Evolutionary conservation across 2,113 vertebrate genomes (phyloP).

Genomic region (Bostrychus sinensis): DNA sequence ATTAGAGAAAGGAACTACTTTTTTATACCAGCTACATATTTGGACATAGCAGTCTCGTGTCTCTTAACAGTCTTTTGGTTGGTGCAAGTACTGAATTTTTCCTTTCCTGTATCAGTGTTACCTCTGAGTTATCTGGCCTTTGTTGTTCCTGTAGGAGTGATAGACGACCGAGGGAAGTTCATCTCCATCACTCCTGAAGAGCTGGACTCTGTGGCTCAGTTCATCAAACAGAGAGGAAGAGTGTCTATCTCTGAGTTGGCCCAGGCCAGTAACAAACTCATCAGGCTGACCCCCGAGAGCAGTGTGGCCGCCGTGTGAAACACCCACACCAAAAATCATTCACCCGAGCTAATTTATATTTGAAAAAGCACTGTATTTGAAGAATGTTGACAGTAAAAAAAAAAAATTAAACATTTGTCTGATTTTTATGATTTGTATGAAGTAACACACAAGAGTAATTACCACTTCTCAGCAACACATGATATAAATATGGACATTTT

Average conservation of each 20-base stretch:
- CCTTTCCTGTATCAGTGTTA: too few species aligned
- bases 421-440: too few species aligned
- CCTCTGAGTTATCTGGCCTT: background rate
- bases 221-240: constrained; percentile 88
- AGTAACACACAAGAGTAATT: too few species aligned
- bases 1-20: too few species aligned
- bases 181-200: constrained; percentile 95
- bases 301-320: constrained; percentile 52
- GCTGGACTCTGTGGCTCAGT: constrained; percentile 88
- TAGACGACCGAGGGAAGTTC: constrained; percentile 97
- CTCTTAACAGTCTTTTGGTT: too few species aligned
- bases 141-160: constrained; percentile 83
- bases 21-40: too few species aligned
- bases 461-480: too few species aligned
- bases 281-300: constrained; percentile 84
- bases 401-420: too few species aligned
- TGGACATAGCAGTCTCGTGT: too few species aligned
- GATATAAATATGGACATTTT: too few species aligned
- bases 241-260: constrained; percentile 93
- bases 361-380: background rate
- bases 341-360: background rate
- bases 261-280: constrained; percentile 91
- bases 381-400: too few species aligned
- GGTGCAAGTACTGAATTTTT: too few species aligned
- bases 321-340: background rate